Percentiles rank a stretch among this genome's conserved stretches.
Evolutionary conservation across 2,113 vertebrate genomes (phyloP).

Genomic region (Ictalurus punctatus): DNA sequence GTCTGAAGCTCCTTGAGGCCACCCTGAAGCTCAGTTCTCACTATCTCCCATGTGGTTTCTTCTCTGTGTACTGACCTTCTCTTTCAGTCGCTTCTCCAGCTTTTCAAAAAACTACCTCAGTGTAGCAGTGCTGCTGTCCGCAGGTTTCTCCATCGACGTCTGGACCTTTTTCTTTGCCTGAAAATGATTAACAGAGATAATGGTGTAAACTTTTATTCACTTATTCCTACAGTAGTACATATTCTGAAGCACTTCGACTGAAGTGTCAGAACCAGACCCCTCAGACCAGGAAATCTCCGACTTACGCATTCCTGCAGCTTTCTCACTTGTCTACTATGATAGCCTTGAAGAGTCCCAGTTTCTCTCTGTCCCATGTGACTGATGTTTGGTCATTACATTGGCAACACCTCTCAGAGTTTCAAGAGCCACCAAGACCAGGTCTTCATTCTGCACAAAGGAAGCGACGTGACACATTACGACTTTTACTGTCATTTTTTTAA

Average conservation of each 20-base stretch:
- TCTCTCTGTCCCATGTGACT: slow-evolving; percentile 12
- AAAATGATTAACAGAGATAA: neutral
- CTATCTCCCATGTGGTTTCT: slow-evolving; percentile 31
- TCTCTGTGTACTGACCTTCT: slow-evolving; percentile 27
- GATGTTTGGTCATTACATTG: slow-evolving; percentile 16
- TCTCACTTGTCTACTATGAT: slow-evolving; percentile 17
- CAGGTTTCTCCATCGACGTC: neutral
- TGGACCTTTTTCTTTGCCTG: neutral
- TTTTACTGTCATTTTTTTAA: neutral
- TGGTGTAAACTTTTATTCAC: neutral
- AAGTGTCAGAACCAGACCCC: neutral
- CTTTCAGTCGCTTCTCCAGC: slow-evolving; percentile 21
- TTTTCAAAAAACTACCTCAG: slow-evolving; percentile 2
- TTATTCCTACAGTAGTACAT: neutral
- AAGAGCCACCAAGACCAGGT: slow-evolving; percentile 3
- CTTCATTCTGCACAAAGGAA: neutral
- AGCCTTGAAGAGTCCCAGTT: slow-evolving; percentile 14
- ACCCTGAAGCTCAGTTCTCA: slow-evolving; percentile 9
- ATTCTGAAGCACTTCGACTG: neutral
- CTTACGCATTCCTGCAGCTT: slow-evolving; percentile 25
- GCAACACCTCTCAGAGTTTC: slow-evolving; percentile 16
- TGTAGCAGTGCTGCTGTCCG: neutral
- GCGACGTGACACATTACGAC: neutral
- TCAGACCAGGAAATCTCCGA: neutral
- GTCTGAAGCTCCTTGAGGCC: slow-evolving; percentile 1